A percentile compares a stretch with the other conserved stretches of the same genome.
These are phyloP conservation scores for Acleris cristana DNA, from an alignment of 2,888 invertebrate species.

Conservation along the genomic window DNA sequence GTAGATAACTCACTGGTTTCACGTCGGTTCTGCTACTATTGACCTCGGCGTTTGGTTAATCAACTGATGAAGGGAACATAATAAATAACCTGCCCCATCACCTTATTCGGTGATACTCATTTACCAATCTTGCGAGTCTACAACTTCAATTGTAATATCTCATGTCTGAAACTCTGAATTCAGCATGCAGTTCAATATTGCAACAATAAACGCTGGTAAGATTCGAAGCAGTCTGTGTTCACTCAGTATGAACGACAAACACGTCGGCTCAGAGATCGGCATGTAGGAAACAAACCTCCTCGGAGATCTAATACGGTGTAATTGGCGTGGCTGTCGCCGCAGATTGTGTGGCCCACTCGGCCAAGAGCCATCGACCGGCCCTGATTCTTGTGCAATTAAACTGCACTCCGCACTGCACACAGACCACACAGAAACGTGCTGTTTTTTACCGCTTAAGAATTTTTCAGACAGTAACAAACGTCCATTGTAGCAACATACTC, in stretches of 20 bases:
- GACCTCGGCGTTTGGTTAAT: too few species aligned
- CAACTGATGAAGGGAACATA: too few species aligned
- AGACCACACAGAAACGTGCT: conserved; percentile 30
- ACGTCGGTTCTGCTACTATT: too few species aligned
- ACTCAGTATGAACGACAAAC: conserved; percentile 10
- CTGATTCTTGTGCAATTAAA: conserved; percentile 44
- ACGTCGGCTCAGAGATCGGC: conserved; percentile 24
- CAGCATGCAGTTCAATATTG: too few species aligned
- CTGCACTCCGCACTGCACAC: conserved; percentile 40
- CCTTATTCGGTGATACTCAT: too few species aligned
- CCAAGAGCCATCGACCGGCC: conserved; percentile 42
- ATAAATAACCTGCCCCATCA: too few species aligned
- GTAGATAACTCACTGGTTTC: too few species aligned
- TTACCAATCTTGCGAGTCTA: too few species aligned
- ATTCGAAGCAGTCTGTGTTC: background rate
- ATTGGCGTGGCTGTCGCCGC: conserved; percentile 48
- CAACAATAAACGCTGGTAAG: background rate
- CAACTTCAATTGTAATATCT: too few species aligned
- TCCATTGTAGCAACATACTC: conserved; percentile 13
- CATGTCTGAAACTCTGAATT: too few species aligned
- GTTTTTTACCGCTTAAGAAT: conserved; percentile 31
- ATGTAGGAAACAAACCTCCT: conserved; percentile 46
- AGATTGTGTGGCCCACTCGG: conserved; percentile 44
- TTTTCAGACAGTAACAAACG: conserved; percentile 23
- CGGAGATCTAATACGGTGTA: conserved; percentile 49